Evolutionary conservation across 2,797 vertebrate genomes (phyloP), one percentile per base, ranked within the genome.

Genomic region (Amniataba percoides): DNA sequence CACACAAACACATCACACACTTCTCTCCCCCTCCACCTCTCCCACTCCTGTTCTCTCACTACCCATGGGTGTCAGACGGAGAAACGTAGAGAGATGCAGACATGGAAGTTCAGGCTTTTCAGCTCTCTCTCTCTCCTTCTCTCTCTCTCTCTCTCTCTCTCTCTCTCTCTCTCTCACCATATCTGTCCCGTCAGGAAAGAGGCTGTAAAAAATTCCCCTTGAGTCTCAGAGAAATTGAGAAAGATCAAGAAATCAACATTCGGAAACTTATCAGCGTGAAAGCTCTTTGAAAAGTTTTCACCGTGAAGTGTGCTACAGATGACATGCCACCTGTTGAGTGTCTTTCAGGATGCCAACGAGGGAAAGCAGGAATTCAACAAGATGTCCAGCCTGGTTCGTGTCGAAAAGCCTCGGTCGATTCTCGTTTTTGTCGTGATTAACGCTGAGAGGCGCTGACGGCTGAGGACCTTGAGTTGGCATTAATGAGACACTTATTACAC

Each of bases 1-100:
- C 75, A 93, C 92, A 85, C 87, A 86, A 78, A 83, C 81, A 69
- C 71, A 68, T 51, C 77, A 53, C 74, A 40, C 64, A 69, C 61
- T 52, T 39, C 70, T 59, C 81, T 66, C 77, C 75, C 69, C 64
- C 51, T 56, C 59, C 39, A 0, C 77, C 80, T 70, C 82, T 65
- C 80, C 74, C 76, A 74, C 77, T 70, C 66, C 4, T 49, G 55
- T 77, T 61, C 68, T 78, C 64, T 53, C 81, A 59, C 75, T 69
- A 12, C 62, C 51, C 51, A 61, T 59, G 34, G 52, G 81, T 72
- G 74, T 80, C 71, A 43, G 65, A 64, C 14, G 1, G 48, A 70
- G 45, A 65, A 64, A 45, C 21, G 51, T 8, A 10, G 69, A 76
- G 55, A 66, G 60, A 60, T 55, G 69, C 13, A 19, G 48, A 78